Conservation (phyloP, 2,113 vertebrate species). For the Sander lucioperca region DNA sequence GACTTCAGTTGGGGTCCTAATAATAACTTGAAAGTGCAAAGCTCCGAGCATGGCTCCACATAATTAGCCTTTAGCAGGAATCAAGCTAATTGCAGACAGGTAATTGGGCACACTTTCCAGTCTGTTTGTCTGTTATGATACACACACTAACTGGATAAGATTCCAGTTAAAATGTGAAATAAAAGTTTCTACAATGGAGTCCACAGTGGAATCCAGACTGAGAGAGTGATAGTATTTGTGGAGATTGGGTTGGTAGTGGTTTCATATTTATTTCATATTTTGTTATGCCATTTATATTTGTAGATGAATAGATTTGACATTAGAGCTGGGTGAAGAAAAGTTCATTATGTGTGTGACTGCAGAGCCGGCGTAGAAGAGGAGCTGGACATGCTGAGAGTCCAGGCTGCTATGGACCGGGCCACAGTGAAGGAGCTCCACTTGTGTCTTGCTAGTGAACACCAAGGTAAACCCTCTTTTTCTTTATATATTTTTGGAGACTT, state of each 20-base stretch:
- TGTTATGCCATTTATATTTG: slow-evolving; percentile 12
- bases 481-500: neutral
- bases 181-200: slow-evolving; percentile 40
- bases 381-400: slow-evolving; percentile 86
- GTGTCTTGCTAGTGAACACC: slow-evolving; percentile 79
- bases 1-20: slow-evolving; percentile 84
- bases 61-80: slow-evolving; percentile 87
- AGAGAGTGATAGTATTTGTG: slow-evolving; percentile 8
- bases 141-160: slow-evolving; percentile 46
- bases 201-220: slow-evolving; percentile 26
- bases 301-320: neutral
- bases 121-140: slow-evolving; percentile 74
- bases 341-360: slow-evolving; percentile 39
- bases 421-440: slow-evolving; percentile 84
- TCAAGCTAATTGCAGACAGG: slow-evolving; percentile 85
- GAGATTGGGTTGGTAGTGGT: slow-evolving; percentile 8
- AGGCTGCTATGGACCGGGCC: slow-evolving; percentile 83
- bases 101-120: slow-evolving; percentile 84
- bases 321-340: slow-evolving; percentile 5
- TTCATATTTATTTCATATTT: neutral
- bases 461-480: slow-evolving; percentile 74
- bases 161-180: slow-evolving; percentile 45
- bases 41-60: slow-evolving; percentile 77
- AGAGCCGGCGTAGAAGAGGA: slow-evolving; percentile 89
- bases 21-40: slow-evolving; percentile 89